Conservation (phyloP, 2,888 invertebrate species). For the Drosophila nr. perissopoda region DNA sequence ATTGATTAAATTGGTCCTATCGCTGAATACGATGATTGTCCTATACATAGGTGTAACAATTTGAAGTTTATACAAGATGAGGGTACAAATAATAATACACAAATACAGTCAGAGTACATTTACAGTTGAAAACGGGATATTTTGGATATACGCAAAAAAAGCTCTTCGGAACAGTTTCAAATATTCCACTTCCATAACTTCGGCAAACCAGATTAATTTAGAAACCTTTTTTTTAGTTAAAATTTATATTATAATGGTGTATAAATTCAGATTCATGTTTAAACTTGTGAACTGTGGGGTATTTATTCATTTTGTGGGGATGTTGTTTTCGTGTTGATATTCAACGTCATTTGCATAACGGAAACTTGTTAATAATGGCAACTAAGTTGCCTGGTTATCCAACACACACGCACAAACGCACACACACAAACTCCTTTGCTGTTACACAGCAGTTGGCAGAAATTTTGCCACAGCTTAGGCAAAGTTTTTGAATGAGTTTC, state of each 20-base stretch:
- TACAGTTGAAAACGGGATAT: no score
- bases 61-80: not conserved
- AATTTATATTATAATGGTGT: no score
- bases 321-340: slow-evolving; percentile 16
- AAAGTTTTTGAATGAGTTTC: slow-evolving; percentile 59
- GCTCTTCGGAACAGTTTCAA: no score
- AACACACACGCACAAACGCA: slow-evolving; percentile 10
- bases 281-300: not conserved
- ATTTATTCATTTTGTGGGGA: slow-evolving; percentile 19
- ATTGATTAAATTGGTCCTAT: not conserved
- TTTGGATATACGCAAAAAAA: no score
- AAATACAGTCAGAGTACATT: not conserved
- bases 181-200: no score
- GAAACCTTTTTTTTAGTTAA: no score
- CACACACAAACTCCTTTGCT: slow-evolving; percentile 3
- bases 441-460: slow-evolving; percentile 37
- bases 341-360: slow-evolving; percentile 51
- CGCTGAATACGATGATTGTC: not conserved
- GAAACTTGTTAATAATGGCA: slow-evolving; percentile 58
- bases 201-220: no score
- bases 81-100: no score
- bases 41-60: no score
- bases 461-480: slow-evolving; percentile 47
- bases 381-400: slow-evolving; percentile 45
- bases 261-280: not conserved